These are phyloP conservation scores for Indicator indicator DNA, from an alignment of 2,113 vertebrate species.

Conservation along the genomic window DNA sequence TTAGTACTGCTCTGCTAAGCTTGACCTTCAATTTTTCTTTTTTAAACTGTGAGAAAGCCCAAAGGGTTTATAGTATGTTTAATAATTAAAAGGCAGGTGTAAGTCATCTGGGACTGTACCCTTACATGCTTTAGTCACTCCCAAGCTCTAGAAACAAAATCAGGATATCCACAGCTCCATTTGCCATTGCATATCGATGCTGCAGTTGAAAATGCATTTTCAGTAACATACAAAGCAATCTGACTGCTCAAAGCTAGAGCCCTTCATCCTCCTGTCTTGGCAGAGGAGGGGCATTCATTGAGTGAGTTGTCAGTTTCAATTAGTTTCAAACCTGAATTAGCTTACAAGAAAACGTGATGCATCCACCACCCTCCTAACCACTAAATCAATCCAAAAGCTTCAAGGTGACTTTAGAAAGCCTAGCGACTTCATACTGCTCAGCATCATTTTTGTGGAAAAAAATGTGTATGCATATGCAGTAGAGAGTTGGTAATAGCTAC, in stretches of 20 bases:
- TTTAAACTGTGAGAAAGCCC: background rate
- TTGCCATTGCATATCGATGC: background rate
- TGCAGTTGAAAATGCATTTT: background rate
- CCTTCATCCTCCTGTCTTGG: background rate
- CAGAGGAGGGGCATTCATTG: background rate
- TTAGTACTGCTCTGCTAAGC: background rate
- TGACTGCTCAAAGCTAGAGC: background rate
- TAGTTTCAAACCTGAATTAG: background rate
- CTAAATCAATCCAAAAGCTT: slow-evolving; percentile 35
- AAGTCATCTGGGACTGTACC: background rate
- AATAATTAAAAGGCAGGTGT: background rate
- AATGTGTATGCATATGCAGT: background rate
- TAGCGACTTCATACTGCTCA: background rate
- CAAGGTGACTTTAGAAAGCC: slow-evolving; percentile 5
- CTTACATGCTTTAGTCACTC: background rate
- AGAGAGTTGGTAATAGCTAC: background rate
- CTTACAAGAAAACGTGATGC: background rate
- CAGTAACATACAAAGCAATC: background rate
- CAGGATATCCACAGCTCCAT: background rate
- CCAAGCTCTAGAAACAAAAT: slow-evolving; percentile 17
- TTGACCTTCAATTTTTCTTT: background rate
- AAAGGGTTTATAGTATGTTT: background rate
- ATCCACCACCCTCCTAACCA: background rate
- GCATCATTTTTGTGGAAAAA: background rate
- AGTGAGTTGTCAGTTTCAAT: background rate